Evolutionary conservation across 2,888 invertebrate species (phyloP).

Genomic region (Nymphalis urticae): DNA sequence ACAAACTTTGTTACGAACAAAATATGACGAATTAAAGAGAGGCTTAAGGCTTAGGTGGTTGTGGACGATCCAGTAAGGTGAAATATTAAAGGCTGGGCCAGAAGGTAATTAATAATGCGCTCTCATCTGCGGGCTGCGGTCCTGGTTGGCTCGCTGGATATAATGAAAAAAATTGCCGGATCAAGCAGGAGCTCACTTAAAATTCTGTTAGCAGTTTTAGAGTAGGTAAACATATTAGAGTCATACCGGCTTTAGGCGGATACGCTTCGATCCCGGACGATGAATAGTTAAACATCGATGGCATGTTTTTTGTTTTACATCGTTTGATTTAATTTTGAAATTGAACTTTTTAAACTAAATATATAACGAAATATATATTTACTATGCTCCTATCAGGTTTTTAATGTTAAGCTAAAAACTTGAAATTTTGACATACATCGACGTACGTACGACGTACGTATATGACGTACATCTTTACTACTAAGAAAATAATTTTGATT

Average conservation of each 20-base stretch:
- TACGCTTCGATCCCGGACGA: conserved; percentile 16
- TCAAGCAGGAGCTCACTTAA: conserved; percentile 52
- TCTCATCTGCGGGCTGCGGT: conserved; percentile 50
- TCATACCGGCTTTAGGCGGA: conserved; percentile 19
- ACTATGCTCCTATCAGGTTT: too few species aligned
- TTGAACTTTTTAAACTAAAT: background rate
- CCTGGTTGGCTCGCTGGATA: conserved; percentile 55
- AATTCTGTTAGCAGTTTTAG: conserved; percentile 35
- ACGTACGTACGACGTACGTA: too few species aligned
- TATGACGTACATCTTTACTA: too few species aligned
- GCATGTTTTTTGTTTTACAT: conserved; percentile 14
- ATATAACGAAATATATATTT: too few species aligned
- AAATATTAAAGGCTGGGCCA: conserved; percentile 75
- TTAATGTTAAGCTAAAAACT: too few species aligned
- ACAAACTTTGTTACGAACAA: conserved; percentile 58
- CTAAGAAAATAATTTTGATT: too few species aligned
- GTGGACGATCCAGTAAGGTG: conserved; percentile 68
- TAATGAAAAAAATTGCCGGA: conserved; percentile 75
- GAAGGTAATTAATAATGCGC: conserved; percentile 75
- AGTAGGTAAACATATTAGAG: conserved; percentile 28
- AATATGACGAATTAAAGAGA: conserved; percentile 70
- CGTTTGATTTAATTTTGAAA: conserved; percentile 1
- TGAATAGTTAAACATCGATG: conserved; percentile 15
- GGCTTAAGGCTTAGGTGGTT: conserved; percentile 66
- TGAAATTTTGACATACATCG: too few species aligned